Percentiles rank a stretch among this genome's conserved stretches.
Evolutionary conservation across 2,797 vertebrate genomes (phyloP).

Genomic region (Gambelia wislizenii): DNA sequence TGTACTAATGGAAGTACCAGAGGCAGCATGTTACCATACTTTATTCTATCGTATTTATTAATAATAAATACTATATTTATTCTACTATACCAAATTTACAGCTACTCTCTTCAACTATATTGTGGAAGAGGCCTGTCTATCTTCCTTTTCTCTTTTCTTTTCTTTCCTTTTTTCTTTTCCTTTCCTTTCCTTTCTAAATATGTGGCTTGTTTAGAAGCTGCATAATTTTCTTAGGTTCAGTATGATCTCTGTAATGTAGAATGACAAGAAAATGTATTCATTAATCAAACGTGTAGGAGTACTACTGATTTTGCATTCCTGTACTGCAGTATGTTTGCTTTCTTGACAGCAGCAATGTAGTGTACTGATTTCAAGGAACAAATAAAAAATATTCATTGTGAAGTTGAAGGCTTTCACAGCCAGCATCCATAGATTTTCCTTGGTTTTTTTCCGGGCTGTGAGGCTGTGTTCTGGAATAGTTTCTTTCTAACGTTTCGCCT

Average conservation of each 20-base stretch:
- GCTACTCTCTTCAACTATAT: not conserved
- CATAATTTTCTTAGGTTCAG: not conserved
- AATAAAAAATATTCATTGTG: no score
- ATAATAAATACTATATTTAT: not conserved
- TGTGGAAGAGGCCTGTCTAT: not conserved
- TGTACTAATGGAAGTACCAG: not conserved
- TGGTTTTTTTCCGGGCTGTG: no score
- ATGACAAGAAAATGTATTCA: conserved; percentile 5
- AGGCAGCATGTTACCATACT: not conserved
- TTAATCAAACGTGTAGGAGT: not conserved
- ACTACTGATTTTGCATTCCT: not conserved
- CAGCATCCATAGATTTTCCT: no score
- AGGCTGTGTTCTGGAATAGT: no score
- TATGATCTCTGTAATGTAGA: not conserved
- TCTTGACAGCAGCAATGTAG: not conserved
- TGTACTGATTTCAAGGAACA: conserved; percentile 1
- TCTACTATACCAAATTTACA: not conserved
- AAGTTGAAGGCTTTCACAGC: no score
- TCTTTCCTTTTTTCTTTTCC: no score
- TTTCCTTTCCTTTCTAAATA: no score
- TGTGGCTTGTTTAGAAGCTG: not conserved
- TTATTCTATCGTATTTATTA: not conserved
- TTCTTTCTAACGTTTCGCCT: no score
- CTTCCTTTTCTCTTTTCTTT: not conserved
- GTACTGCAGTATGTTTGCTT: not conserved